Conservation (phyloP, 2,113 vertebrate genomes). For the Lates calcarifer region DNA sequence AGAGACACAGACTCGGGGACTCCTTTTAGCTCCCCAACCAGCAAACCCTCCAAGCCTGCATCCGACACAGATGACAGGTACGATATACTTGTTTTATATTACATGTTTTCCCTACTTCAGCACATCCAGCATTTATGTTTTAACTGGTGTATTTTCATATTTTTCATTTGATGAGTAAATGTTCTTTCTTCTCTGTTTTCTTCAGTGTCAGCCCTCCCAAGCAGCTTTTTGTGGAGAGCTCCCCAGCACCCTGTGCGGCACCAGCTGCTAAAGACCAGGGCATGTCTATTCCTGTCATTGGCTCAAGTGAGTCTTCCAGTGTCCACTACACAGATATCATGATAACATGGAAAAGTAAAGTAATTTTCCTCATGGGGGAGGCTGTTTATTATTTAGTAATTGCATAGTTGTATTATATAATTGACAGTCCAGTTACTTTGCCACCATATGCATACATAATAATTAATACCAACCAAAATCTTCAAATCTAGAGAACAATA, state of each 20-base stretch:
- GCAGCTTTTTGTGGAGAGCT: slow-evolving; percentile 80
- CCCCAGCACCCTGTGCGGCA: slow-evolving; percentile 59
- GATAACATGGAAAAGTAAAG: background rate
- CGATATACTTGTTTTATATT: background rate
- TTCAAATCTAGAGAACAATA: background rate
- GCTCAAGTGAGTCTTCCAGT: slow-evolving; percentile 85
- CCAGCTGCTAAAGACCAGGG: slow-evolving; percentile 78
- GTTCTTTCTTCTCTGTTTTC: background rate
- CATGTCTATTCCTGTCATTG: slow-evolving; percentile 85
- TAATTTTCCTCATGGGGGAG: background rate
- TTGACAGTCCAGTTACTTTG: background rate
- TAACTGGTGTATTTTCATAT: background rate
- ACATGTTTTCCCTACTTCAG: background rate
- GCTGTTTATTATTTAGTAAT: background rate
- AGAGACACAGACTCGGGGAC: slow-evolving; percentile 89
- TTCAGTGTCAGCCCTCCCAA: slow-evolving; percentile 78
- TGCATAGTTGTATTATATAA: background rate
- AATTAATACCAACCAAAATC: background rate
- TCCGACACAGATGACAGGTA: slow-evolving; percentile 87
- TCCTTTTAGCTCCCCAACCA: slow-evolving; percentile 84
- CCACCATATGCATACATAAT: background rate
- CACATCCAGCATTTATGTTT: background rate
- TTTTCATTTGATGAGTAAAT: background rate
- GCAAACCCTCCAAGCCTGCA: slow-evolving; percentile 81
- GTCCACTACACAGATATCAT: background rate